Base-by-base conservation (phyloP, 2,888 invertebrate genomes). In the Pristionchus japonicus region DNA sequence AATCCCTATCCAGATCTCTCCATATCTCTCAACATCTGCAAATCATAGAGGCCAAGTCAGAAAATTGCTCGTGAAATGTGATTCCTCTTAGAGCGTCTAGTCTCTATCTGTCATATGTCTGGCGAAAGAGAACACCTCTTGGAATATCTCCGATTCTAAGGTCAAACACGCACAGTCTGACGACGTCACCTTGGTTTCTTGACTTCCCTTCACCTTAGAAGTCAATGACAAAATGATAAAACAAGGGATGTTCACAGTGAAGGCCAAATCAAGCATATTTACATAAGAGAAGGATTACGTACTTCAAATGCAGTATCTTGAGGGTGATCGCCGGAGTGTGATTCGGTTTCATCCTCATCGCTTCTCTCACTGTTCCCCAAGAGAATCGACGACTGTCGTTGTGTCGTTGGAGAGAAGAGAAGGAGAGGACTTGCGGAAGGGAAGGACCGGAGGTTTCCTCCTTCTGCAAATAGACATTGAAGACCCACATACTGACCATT, bases 361-460 rank as follows among this genome's bases (percentile, higher is more conserved):
- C 87, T 61, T 87, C 87, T 27, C 87, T 37, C 27, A 87, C 80
- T 43, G 87, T 57, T 27, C 87, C 87, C 87, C 87, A 87, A 3
- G 87, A 87, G 87, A 87, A 80, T 3, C 87, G 87, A 57, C 87
- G 77, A 87, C 77, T 77, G 61, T 87, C 87, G 27, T 87, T 87
- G 40, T 87, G 87, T 2, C 87, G 77, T 61, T 87, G 87, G 9
- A 87, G 87, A 20, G 87, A 87, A 11, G 77, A 40, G 23, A 87
- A 57, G 37, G 87, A 87, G 27, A 87, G 87, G 20, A 87, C 87
- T 2, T 23, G 80, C 23, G 52, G 87, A n/a, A 87, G 52, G 1
- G 40, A 15, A 40, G 87, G 87, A 27, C 77, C 80, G 9, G 57
- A 11, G n/a, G 74, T 34, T 11, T 87, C 87, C 1, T 87, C 87